phyloP scores from a whole-genome alignment of 1,140 invertebrate species.

The Achroia grisella region DNA sequence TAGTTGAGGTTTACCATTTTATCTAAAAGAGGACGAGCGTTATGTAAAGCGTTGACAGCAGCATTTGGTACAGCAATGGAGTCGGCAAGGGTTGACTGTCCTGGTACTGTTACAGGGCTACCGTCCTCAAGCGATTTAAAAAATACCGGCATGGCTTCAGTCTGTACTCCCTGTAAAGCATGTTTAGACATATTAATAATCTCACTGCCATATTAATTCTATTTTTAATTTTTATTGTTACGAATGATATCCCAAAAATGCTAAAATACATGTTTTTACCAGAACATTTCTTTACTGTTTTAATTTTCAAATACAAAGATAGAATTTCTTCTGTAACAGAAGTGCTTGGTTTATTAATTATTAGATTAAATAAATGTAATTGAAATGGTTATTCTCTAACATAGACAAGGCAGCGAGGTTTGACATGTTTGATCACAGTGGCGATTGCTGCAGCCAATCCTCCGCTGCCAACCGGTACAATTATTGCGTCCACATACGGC shows the following conservation, averaged over 20 bases:
- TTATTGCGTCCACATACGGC: slow-evolving; percentile 66
- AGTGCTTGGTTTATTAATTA: no score
- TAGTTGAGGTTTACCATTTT: slow-evolving; percentile 74
- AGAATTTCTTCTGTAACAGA: no score
- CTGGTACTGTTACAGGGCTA: slow-evolving; percentile 67
- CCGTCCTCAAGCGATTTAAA: slow-evolving; percentile 75
- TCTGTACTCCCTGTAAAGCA: slow-evolving; percentile 77
- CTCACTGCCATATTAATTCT: no score
- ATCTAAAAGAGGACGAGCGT: slow-evolving; percentile 75
- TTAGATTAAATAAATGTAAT: no score
- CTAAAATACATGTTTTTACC: no score
- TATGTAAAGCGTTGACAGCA: slow-evolving; percentile 80
- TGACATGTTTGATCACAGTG: slow-evolving; percentile 78
- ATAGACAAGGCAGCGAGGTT: slow-evolving; percentile 73
- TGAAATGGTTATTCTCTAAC: slow-evolving; percentile 36
- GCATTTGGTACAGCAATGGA: slow-evolving; percentile 80
- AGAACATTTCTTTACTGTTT: no score
- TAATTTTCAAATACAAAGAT: no score
- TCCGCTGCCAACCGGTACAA: slow-evolving; percentile 81
- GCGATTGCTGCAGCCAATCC: slow-evolving; percentile 80
- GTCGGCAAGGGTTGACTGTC: slow-evolving; percentile 78
- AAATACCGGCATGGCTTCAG: slow-evolving; percentile 79
- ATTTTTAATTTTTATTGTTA: no score
- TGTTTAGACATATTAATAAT: no score
- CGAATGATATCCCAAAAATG: no score